Base-by-base conservation (phyloP, 2,888 invertebrate genomes). In the Heliconius charithonia region DNA sequence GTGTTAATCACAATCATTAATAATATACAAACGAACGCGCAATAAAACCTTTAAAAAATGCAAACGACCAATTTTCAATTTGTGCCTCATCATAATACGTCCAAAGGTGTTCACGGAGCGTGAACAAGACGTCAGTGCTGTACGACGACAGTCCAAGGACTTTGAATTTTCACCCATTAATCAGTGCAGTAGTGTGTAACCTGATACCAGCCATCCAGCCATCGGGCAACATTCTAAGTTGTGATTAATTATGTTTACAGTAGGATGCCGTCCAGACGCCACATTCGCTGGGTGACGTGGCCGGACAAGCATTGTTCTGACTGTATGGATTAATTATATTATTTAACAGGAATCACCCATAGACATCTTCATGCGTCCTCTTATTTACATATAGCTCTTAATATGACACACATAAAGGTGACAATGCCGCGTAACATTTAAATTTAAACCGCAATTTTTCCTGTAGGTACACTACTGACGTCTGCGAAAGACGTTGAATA, bases 231-330 rank as follows among this genome's bases (percentile, higher is more conserved):
- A 81, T 69, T 77, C 76, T 77, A 71, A 78, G 79, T 83, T 83
- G 85, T 88, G 87, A 89, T 89, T 89, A 90, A 90, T 88, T 83
- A 82, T 86, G 84, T 86, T 84, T 83, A 84, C 81, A 85, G 86
- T 85, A 92, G 91, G 92, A 93, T 92, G 90, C 87, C 85, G 85
- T 80, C 88, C 91, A 92, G 93, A 93, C 92, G 86, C 83, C 86
- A 85, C 87, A 86, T 84, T 85, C 84, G 83, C 82, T 80, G 73
- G 78, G 85, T 89, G 89, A 92, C 91, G 92, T 89, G 90, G 89
- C 91, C 90, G 90, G 90, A 89, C 88, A 87, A 85, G 85, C 88
- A 91, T 91, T 91, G 91, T 92, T 85, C 84, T 79, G 77, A 81
- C 81, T 83, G 82, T 82, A 77, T 79, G 80, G 81, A 82, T 83